Evolutionary conservation across 2,888 invertebrate genomes (phyloP), one percentile per base, ranked within the genome.

Genomic region (Marasmarcha lunaedactyla): DNA sequence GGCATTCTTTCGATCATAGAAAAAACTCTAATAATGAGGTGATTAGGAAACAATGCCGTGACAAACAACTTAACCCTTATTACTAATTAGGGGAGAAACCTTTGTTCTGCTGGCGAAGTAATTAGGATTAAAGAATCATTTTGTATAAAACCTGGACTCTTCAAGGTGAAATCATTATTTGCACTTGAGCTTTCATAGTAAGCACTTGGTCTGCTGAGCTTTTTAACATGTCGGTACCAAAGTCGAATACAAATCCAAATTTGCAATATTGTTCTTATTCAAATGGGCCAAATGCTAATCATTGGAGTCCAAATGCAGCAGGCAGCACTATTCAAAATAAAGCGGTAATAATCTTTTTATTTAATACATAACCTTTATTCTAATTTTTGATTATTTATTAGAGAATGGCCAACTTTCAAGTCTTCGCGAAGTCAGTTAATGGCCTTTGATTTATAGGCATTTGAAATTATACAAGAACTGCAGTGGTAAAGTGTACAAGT

Each of bases 101-200:
- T 38, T 37, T 15, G 30, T 20, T 38, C 42, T 35, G 36, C 37
- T 46, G 46, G 47, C 47, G 42, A 41, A 41, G 44, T 42, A 42
- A 40, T 30, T 30, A 30, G 11, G 30, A 30, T 30, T 30, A 20
- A 30, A 30, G n/a, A 47, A 45, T 52, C 44, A 46, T 50, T 45
- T 40, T 50, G 52, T 71, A 71, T 71, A 71, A 65, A 70, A 55
- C 45, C 44, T 42, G 40, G 45, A 46, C 52, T 53, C 53, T 49
- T 53, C 46, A 45, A 46, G 48, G 45, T 46, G 37, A 51, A 51
- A 46, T 43, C 46, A 50, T 57, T 52, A 68, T 55, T 57, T 49
- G 47, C 47, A 44, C 37, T 54, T 47, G 42, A 52, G 46, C 58
- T 58, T 59, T 68, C 57, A 41, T 43, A 40, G 54, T 47, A 57